Base-by-base conservation (phyloP, 2,113 vertebrate species). In the Tamias sibiricus region DNA sequence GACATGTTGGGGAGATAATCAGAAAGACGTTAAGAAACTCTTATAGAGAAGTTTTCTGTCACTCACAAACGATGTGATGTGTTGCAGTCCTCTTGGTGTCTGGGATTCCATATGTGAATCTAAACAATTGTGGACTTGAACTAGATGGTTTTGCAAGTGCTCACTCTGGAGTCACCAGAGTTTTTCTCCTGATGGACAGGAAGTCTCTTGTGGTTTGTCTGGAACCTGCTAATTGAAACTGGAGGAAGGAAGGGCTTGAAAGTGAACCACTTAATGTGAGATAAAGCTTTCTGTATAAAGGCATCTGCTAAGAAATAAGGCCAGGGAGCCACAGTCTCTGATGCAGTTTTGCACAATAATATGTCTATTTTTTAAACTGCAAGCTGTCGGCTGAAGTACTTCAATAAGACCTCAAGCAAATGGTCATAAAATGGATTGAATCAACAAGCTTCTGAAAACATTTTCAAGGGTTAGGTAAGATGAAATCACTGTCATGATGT, bases 361-460 rank as follows among this genome's bases (percentile, higher is more conserved):
- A 57, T 54, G 2, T 54, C 75, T 86, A 1, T 35, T 68, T 87
- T 75, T 72, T 57, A 74, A 88, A 81, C 24, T 69, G n/a, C 16
- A 32, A n/a, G 42, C 37, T 90, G 3, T 49, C 87, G 69, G 49
- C 64, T 44, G 20, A 35, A 79, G 54, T 8, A 2, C 57, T 49
- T 10, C 24, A 81, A 20, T 9, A 28, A 79, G 42, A 66, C 4
- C 42, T 79, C 37, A 47, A 12, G 52, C 26, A 94, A 94, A 93
- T 30, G n/a, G 11, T 47, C n/a, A 16, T 64, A 52, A 95, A 84
- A 47, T 74, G 7, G 3, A 91, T 57, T n/a, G 80, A 83, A 79
- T 83, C 71, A 80, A 72, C n/a, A 37, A 28, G 26, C 54, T 96
- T 92, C 37, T 76, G 35, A 52, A 89, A 87, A 83, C 44, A 76